Base-by-base conservation (phyloP, 1,140 invertebrate species). In the Meloidogyne hapla region DNA sequence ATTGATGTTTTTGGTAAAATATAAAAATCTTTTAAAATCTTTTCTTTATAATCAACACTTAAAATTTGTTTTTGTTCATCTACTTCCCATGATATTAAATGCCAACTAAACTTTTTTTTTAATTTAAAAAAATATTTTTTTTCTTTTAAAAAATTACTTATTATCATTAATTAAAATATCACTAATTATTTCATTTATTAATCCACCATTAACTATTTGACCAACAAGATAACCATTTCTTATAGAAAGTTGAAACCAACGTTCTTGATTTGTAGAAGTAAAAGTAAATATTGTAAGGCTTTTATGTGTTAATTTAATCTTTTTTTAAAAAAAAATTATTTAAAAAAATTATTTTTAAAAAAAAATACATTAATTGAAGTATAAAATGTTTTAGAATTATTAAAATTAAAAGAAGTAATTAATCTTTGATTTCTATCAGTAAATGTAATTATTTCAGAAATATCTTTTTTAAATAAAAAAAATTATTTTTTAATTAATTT, bases 181-280 rank as follows among this genome's bases (percentile, higher is more conserved):
- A 63, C 68, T 77, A 5, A 83, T 64, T 21, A 87, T 74, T 75
- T 84, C 83, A 38, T 79, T 68, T 18, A 56, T 85, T 74, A 79
- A 5, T 25, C 83, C 71, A 28, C 79, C 81, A 74, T 82, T 83
- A n/a, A 82, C 74, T 40, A 84, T 64, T 69, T 86, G 83, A 10
- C 77, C 82, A 45, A 82, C 78, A 10, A 85, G 56, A 73, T 76
- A 71, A 25, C 84, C 84, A 79, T 78, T 84, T 66, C 85, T 64
- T 15, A 87, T 77, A 67, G 85, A 80, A 26, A 86, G 63, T 68
- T 86, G 86, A 67, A 84, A 86, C 84, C 84, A 86, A 25, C 87
- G 79, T 45, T 87, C 74, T 42, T 76, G 74, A 77, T 87, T 87
- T 18, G 77, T 70, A 12, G 83, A 83, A 42, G 85, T 77, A 79